Conservation (phyloP, 2,888 invertebrate genomes). For the Erebia aethiops region DNA sequence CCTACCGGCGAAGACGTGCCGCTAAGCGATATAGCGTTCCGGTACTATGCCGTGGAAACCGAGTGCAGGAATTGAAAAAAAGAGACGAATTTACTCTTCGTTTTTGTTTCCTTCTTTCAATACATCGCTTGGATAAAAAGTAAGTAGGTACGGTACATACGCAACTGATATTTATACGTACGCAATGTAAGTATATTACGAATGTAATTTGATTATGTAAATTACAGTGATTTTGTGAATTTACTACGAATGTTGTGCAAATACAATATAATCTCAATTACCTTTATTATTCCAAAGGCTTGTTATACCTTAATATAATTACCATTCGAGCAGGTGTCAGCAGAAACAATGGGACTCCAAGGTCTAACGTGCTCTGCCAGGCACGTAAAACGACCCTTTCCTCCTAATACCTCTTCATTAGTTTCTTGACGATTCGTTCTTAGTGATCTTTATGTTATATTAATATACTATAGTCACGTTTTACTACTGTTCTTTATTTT, state of each 20-base stretch:
- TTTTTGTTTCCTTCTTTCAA: too few species aligned
- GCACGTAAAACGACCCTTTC: slow-evolving; percentile 12
- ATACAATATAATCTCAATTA: too few species aligned
- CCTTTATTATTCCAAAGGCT: not conserved
- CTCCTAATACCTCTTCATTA: slow-evolving; percentile 50
- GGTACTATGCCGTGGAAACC: too few species aligned
- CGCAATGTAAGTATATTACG: not conserved
- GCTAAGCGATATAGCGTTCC: too few species aligned
- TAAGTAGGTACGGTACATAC: too few species aligned
- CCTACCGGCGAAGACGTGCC: too few species aligned
- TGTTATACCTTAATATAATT: not conserved
- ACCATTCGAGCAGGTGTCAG: not conserved
- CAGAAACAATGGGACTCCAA: not conserved
- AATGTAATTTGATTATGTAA: not conserved
- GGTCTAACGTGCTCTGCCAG: not conserved
- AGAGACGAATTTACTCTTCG: too few species aligned
- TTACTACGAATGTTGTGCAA: too few species aligned
- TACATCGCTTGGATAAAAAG: too few species aligned
- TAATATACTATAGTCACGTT: slow-evolving; percentile 57
- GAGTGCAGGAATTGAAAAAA: too few species aligned
- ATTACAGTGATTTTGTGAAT: too few species aligned
- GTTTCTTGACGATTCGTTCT: slow-evolving; percentile 54
- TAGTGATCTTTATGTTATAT: slow-evolving; percentile 51
- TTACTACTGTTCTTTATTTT: slow-evolving; percentile 62
- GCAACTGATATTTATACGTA: not conserved